These are phyloP conservation scores for Ptychochromis oligacanthus DNA, from an alignment of 2,113 vertebrate species.

Conservation along the genomic window DNA sequence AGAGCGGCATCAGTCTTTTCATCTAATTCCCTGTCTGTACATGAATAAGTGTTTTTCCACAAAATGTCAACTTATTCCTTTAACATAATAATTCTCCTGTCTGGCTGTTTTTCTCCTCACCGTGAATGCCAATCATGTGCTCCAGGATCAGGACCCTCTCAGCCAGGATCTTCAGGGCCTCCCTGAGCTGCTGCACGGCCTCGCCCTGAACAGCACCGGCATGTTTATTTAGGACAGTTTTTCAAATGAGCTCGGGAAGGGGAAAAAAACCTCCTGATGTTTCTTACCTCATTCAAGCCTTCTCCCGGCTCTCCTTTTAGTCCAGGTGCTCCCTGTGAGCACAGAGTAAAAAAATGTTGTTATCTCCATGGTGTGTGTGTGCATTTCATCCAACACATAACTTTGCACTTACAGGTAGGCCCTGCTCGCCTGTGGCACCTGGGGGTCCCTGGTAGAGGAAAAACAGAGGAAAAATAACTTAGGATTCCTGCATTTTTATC, in stretches of 20 bases:
- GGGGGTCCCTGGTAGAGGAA: slow-evolving; percentile 78
- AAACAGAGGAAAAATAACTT: neutral
- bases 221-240: neutral
- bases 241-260: neutral
- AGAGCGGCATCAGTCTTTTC: neutral
- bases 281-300: slow-evolving; percentile 51
- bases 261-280: neutral
- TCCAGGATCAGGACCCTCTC: slow-evolving; percentile 97
- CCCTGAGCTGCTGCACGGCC: slow-evolving; percentile 91
- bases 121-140: slow-evolving; percentile 96
- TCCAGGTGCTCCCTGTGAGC: slow-evolving; percentile 84
- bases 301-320: slow-evolving; percentile 86
- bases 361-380: neutral
- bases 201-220: slow-evolving; percentile 80
- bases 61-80: neutral
- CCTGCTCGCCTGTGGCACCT: slow-evolving; percentile 81
- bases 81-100: neutral
- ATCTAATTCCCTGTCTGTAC: neutral
- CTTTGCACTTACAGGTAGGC: slow-evolving; percentile 83
- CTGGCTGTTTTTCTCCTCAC: slow-evolving; percentile 75
- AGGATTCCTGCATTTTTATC: slow-evolving; percentile 28
- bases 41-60: neutral
- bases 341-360: slow-evolving; percentile 29
- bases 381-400: neutral
- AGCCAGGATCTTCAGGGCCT: slow-evolving; percentile 97